Conservation (phyloP, 2,888 invertebrate species). For the Mechanitis mazaeus region DNA sequence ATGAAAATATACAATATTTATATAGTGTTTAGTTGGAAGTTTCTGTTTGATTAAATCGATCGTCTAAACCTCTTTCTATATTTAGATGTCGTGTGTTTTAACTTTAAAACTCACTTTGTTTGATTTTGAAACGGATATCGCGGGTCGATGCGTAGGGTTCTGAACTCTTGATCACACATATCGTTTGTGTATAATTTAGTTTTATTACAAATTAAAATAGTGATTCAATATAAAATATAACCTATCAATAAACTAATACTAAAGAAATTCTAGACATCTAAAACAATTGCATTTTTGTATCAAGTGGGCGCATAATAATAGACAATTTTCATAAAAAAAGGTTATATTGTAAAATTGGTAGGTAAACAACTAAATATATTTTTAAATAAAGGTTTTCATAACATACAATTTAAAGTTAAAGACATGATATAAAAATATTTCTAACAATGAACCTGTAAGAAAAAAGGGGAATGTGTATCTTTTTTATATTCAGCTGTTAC, state of each 20-base stretch:
- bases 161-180: conserved; percentile 68
- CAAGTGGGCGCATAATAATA: neutral
- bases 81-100: neutral
- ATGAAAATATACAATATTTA: no score
- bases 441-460: no score
- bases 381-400: neutral
- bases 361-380: neutral
- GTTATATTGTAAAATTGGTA: neutral
- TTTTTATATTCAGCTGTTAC: no score
- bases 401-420: neutral
- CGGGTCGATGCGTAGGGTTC: conserved; percentile 62
- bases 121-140: conserved; percentile 65
- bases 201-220: neutral
- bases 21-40: no score
- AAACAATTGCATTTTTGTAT: conserved; percentile 1
- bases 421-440: conserved; percentile 6
- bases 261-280: neutral
- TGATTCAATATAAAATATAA: no score
- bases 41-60: neutral
- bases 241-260: no score
- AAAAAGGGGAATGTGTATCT: no score
- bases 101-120: conserved; percentile 46
- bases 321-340: neutral
- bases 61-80: neutral
- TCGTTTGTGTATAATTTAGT: conserved; percentile 19